Base-by-base conservation (phyloP, 2,888 invertebrate species). In the Allophyes oxyacanthae region DNA sequence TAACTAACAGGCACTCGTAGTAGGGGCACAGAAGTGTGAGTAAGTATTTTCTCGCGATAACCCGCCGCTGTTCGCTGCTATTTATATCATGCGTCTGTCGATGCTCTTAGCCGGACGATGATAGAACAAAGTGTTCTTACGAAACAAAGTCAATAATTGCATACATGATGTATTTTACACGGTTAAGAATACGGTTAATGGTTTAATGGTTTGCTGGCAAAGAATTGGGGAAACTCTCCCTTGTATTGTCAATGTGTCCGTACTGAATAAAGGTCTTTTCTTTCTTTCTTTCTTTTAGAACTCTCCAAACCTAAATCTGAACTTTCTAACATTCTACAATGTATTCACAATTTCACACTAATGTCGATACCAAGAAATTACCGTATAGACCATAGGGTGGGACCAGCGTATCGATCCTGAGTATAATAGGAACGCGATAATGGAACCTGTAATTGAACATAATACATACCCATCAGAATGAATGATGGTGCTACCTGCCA, bases 31-130 rank as follows among this genome's bases (percentile, higher is more conserved):
- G 6, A 52, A 63, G 60, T 65, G 68, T 71, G 67, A 68, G 75
- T 77, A 75, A 73, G 76, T 73, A 63, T 74, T 59, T 58, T 75
- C 72, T 75, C 65, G 75, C 62, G 77, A 75, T 77, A 75, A 75
- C 77, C 77, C 72, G 72, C 65, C 48, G 64, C 51, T 70, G 76
- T 64, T 51, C 54, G 42, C 10, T 15, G 69, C 75, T 76, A 76
- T 76, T 65, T 58, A 76, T 76, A 76, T 55, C 64, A 9, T 71
- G 45, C 67, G 65, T 72, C 73, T 74, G 74, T 68, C 57, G 63
- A 72, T 51, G 76, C 72, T 76, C 72, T 74, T 74, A 74, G 55
- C 64, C 37, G 54, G 48, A 50, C 54, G 75, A 66, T 67, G 76
- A 76, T 76, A 64, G 76, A 69, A 64, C 72, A 48, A 61, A 76